Percentiles rank a stretch among this genome's conserved stretches.
These are phyloP conservation scores for Hecatera dysodea DNA, from an alignment of 2,888 invertebrate genomes.

Conservation along the genomic window DNA sequence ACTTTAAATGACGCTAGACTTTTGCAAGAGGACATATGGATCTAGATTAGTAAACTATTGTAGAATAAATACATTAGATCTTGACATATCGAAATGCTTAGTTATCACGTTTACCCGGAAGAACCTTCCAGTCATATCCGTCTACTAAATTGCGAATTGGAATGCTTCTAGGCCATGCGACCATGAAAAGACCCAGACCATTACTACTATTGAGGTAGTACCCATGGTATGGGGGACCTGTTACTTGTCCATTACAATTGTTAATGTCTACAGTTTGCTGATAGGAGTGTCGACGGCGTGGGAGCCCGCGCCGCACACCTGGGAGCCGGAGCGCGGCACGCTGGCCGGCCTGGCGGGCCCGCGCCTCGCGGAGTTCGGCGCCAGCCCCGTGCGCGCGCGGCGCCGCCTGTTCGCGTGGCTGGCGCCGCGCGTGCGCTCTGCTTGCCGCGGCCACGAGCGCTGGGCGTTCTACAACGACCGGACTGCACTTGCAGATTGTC, in stretches of 20 bases:
- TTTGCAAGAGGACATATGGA: too few species aligned
- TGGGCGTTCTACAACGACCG: constrained; percentile 30
- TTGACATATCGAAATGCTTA: too few species aligned
- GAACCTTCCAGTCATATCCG: too few species aligned
- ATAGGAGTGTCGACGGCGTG: constrained; percentile 46
- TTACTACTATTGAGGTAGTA: too few species aligned
- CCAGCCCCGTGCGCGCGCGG: constrained; percentile 40
- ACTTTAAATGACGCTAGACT: too few species aligned
- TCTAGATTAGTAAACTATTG: too few species aligned
- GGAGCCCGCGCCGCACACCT: neutral
- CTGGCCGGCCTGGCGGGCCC: constrained; percentile 40
- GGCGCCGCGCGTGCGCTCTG: neutral
- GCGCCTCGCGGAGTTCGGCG: constrained; percentile 40
- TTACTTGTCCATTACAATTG: neutral
- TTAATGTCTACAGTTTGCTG: neutral
- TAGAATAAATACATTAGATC: too few species aligned
- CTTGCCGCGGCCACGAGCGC: neutral
- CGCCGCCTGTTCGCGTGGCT: constrained; percentile 39
- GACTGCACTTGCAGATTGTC: constrained; percentile 6
- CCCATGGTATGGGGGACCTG: too few species aligned
- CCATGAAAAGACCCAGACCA: too few species aligned
- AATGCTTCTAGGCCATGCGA: too few species aligned
- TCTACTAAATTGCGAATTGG: too few species aligned
- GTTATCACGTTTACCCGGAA: too few species aligned
- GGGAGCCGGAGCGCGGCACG: neutral